A percentile compares a stretch with the other conserved stretches of the same genome.
Conservation (phyloP, 2,113 vertebrate species). For the Prunella himalayana region DNA sequence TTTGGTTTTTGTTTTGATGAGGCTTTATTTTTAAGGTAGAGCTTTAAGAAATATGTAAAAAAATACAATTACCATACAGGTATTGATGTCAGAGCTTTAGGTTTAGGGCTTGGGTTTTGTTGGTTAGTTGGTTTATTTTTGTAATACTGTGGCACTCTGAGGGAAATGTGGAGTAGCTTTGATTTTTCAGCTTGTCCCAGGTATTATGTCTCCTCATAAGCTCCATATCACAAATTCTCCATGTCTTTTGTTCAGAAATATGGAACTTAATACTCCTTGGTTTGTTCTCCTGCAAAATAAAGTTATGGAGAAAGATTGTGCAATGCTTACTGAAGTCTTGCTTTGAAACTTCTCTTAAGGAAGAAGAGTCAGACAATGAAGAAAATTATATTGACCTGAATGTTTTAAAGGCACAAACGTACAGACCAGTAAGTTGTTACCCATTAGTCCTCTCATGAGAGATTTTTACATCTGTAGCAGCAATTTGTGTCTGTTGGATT, state of each 20-base stretch:
- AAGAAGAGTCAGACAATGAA: conserved; percentile 88
- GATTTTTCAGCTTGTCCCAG: not conserved
- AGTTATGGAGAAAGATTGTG: not conserved
- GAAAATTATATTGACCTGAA: conserved; percentile 90
- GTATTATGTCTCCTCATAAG: not conserved
- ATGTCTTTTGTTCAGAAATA: not conserved
- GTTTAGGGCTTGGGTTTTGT: not conserved
- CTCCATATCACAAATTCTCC: not conserved
- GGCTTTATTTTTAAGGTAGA: not conserved
- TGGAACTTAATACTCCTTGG: not conserved
- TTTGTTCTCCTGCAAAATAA: not conserved
- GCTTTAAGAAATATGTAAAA: not conserved
- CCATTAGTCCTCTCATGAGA: not conserved
- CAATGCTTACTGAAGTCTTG: conserved; percentile 10
- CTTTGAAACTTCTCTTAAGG: conserved; percentile 72
- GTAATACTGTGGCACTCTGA: not conserved
- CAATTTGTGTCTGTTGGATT: not conserved
- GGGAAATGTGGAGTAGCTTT: not conserved
- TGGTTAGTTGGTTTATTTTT: not conserved
- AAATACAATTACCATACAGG: not conserved
- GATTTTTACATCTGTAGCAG: not conserved
- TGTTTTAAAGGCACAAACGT: conserved; percentile 82
- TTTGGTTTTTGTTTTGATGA: not conserved
- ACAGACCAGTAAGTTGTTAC: conserved; percentile 73
- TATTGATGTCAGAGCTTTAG: not conserved